phyloP scores from a whole-genome alignment of 2,113 vertebrate genomes.

The Hemibagrus wyckioides region DNA sequence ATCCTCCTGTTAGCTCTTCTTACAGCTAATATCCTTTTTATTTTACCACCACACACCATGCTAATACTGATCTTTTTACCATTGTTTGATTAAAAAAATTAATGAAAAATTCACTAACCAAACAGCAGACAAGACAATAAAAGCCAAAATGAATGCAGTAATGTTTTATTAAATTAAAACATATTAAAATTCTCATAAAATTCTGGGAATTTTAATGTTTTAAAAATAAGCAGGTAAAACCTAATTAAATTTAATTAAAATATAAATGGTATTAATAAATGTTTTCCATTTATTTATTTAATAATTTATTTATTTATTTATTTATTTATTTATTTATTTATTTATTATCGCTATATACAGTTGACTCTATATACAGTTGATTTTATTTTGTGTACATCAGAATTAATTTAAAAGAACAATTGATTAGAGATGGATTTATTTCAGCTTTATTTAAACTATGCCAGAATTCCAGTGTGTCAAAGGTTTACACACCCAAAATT shows the following conservation, averaged over 20 bases:
- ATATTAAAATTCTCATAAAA: slow-evolving; percentile 55
- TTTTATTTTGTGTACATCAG: not conserved
- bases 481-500: not conserved
- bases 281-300: not conserved
- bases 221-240: slow-evolving; percentile 59
- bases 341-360: no score
- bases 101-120: not conserved
- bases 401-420: not conserved
- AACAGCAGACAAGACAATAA: not conserved
- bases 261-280: not conserved
- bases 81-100: not conserved
- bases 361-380: not conserved
- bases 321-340: no score
- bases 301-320: no score
- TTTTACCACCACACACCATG: not conserved
- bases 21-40: not conserved
- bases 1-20: not conserved
- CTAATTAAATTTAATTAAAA: slow-evolving; percentile 65
- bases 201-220: slow-evolving; percentile 63
- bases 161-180: slow-evolving; percentile 60
- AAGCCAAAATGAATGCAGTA: not conserved
- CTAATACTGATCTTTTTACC: not conserved
- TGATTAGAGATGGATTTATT: not conserved
- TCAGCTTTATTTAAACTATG: not conserved
- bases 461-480: not conserved